Evolutionary conservation across 1,140 invertebrate species (phyloP).

Genomic region (Panagrolaimus sp.): DNA sequence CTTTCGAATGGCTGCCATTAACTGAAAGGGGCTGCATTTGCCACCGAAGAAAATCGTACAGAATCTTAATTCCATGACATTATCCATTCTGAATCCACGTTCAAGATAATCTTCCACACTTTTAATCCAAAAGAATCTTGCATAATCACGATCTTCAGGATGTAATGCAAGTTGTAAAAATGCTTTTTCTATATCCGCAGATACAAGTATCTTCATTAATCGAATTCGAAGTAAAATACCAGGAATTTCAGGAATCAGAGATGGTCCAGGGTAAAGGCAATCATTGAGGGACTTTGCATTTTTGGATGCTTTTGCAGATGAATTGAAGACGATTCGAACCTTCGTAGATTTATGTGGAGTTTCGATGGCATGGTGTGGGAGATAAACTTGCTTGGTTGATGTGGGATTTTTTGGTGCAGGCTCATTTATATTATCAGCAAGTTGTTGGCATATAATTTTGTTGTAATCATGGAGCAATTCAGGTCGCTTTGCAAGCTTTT

Average conservation of each 20-base stretch:
- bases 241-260: conserved; percentile 23
- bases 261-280: conserved; percentile 35
- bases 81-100: not conserved
- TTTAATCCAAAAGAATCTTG: conserved; percentile 34
- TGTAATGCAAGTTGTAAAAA: conserved; percentile 25
- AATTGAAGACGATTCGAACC: conserved; percentile 59
- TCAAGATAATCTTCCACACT: not conserved
- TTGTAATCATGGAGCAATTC: too few species aligned
- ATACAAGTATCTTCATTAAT: conserved; percentile 17
- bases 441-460: too few species aligned
- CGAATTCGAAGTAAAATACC: conserved; percentile 36
- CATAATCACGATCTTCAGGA: conserved; percentile 23
- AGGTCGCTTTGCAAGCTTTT: too few species aligned
- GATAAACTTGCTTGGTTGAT: conserved; percentile 44
- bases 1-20: not conserved
- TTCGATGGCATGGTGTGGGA: conserved; percentile 61
- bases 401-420: too few species aligned
- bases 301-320: conserved; percentile 43
- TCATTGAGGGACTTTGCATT: conserved; percentile 56
- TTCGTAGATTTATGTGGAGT: conserved; percentile 33
- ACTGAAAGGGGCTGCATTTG: not conserved
- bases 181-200: conserved; percentile 27
- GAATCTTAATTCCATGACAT: not conserved
- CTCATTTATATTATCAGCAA: too few species aligned
- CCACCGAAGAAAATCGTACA: not conserved